Evolutionary conservation across 2,888 invertebrate species (phyloP).

Genomic region (Chesias legatella): DNA sequence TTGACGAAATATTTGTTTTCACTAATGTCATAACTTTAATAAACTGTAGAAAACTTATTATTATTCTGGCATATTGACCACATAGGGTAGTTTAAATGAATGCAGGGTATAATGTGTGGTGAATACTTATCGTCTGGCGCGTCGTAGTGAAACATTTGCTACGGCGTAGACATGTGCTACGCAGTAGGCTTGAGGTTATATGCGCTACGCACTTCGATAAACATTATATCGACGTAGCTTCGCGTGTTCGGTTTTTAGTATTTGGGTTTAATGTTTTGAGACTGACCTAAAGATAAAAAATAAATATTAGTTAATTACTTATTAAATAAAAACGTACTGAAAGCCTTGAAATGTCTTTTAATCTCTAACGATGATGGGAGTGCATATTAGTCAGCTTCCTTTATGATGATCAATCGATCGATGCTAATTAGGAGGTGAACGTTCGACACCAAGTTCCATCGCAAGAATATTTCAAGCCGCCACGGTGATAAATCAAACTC

Average conservation of each 20-base stretch:
- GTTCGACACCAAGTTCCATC: slow-evolving; percentile 72
- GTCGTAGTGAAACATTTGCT: slow-evolving; percentile 37
- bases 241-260: slow-evolving; percentile 21
- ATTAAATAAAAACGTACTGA: no score
- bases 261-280: slow-evolving; percentile 17
- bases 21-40: slow-evolving; percentile 71
- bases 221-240: slow-evolving; percentile 19
- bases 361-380: slow-evolving; percentile 1
- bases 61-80: slow-evolving; percentile 75
- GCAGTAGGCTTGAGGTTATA: slow-evolving; percentile 40
- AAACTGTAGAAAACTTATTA: slow-evolving; percentile 63
- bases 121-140: slow-evolving; percentile 57
- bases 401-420: slow-evolving; percentile 66
- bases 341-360: not conserved
- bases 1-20: slow-evolving; percentile 68
- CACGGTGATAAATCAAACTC: slow-evolving; percentile 80
- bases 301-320: no score
- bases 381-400: slow-evolving; percentile 31
- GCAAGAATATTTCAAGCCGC: slow-evolving; percentile 76
- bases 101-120: slow-evolving; percentile 51
- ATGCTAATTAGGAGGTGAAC: slow-evolving; percentile 75
- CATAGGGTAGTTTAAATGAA: slow-evolving; percentile 67
- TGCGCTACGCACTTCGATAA: slow-evolving; percentile 27
- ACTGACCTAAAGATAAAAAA: no score
- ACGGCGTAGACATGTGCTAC: slow-evolving; percentile 68